Conservation (phyloP, 1,140 invertebrate genomes). For the Lanistes nyassanus region DNA sequence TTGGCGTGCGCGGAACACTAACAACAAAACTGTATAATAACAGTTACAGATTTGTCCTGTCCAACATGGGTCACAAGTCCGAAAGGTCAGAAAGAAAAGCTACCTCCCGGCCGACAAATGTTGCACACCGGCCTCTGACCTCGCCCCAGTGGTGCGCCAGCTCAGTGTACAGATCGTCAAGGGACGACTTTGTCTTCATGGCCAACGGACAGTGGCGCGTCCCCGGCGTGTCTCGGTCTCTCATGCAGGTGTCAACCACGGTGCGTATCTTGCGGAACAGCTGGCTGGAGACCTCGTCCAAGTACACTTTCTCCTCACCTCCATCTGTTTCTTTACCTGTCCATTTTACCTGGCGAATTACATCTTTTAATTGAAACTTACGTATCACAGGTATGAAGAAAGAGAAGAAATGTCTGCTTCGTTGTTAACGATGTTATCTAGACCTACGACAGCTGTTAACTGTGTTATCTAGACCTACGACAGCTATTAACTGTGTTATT, state of each 20-base stretch:
- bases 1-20: no score
- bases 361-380: no score
- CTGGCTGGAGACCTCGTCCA: conserved; percentile 40
- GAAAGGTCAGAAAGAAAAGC: background rate
- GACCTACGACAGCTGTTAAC: no score
- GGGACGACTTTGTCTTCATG: conserved; percentile 24
- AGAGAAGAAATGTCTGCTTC: no score
- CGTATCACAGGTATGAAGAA: no score
- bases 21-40: no score
- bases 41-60: no score
- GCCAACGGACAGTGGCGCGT: no score
- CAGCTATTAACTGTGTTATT: no score
- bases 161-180: conserved; percentile 75
- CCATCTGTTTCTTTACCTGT: conserved; percentile 85
- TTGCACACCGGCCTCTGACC: conserved; percentile 90
- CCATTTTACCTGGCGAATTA: conserved; percentile 82
- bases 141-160: conserved; percentile 94
- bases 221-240: conserved; percentile 70
- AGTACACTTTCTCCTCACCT: conserved; percentile 62
- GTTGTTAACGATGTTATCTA: no score
- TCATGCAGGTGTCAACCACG: conserved; percentile 63
- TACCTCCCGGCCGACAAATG: conserved; percentile 72
- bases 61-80: no score
- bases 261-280: conserved; percentile 95
- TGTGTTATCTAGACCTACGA: no score